Conservation (phyloP, 2,888 invertebrate species). For the Parnassius glacialis region DNA sequence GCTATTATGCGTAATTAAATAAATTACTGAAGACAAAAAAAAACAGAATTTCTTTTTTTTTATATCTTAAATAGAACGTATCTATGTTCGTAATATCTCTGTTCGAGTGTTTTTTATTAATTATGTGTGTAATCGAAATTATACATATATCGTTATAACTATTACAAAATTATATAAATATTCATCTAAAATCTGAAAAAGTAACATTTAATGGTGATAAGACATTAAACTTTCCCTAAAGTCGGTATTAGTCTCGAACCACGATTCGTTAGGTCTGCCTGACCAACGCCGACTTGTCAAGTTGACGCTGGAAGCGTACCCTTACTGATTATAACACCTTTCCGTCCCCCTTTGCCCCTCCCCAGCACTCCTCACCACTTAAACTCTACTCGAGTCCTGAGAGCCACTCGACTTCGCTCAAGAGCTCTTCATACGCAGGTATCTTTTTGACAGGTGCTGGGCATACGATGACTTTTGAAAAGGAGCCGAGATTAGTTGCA, state of each 20-base stretch:
- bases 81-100: too few species aligned
- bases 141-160: too few species aligned
- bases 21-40: too few species aligned
- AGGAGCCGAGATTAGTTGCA: constrained; percentile 29
- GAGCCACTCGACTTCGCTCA: constrained; percentile 41
- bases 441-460: constrained; percentile 59
- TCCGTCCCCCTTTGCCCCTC: constrained; percentile 24
- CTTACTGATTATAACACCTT: constrained; percentile 43
- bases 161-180: too few species aligned
- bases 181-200: too few species aligned
- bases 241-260: constrained; percentile 76
- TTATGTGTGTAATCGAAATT: too few species aligned
- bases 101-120: too few species aligned
- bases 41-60: too few species aligned
- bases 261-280: constrained; percentile 43
- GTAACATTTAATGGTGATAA: constrained; percentile 46
- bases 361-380: constrained; percentile 34
- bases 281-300: constrained; percentile 72
- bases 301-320: constrained; percentile 60
- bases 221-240: constrained; percentile 47
- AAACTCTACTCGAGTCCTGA: constrained; percentile 34
- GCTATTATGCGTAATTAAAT: too few species aligned
- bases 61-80: too few species aligned
- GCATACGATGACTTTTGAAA: constrained; percentile 25
- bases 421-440: constrained; percentile 53